Evolutionary conservation across 2,113 vertebrate species (phyloP), one percentile per base, ranked within the genome.

Genomic region (Cyanoderma ruficeps): DNA sequence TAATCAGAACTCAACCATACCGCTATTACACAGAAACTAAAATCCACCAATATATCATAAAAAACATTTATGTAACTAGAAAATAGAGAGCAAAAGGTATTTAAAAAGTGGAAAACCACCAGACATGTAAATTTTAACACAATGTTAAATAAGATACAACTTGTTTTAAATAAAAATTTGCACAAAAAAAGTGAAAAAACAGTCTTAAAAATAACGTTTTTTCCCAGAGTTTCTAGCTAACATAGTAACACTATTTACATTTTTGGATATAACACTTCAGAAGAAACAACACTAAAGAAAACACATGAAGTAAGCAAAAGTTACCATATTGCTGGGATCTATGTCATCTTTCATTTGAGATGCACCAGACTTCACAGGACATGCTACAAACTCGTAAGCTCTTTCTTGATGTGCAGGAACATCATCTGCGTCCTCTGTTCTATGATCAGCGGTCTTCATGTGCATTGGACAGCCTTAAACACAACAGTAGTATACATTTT

Each of bases 311-410:
- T 53, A 53, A 24, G 21, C 6, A 2, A 11, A 90, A 96, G 42
- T 94, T 98, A 99, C 99, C 99, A 99, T 99, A 70, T 99, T 99
- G 65, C 98, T 96, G 64, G 99, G 99, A 97, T 99, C 98, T 23
- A 99, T 98, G 90, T 98, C 98, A 72, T 96, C 98, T 27, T 96
- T 96, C 35, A 81, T 42, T 35, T 63, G 80, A 33, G 95, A 87
- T 44, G 77, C 90, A 39, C 96, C 97, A n/a, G 96, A 97, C 15
- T 90, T 98, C 96, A 99, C 97, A 0, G 99, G 99, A 95, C 99
- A 99, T 17, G 97, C 97, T 60, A 99, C 98, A 47, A 98, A 99
- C 71, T 98, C 98, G 41, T 99, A 99, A 0, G 98, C 98, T 31
- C 98, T 96, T 46, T 99, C 98, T 20, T 99, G 98, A 97, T 99